Percentiles rank a stretch among this genome's conserved stretches.
These are phyloP conservation scores for Passer domesticus DNA, from an alignment of 2,113 vertebrate species.

Conservation along the genomic window DNA sequence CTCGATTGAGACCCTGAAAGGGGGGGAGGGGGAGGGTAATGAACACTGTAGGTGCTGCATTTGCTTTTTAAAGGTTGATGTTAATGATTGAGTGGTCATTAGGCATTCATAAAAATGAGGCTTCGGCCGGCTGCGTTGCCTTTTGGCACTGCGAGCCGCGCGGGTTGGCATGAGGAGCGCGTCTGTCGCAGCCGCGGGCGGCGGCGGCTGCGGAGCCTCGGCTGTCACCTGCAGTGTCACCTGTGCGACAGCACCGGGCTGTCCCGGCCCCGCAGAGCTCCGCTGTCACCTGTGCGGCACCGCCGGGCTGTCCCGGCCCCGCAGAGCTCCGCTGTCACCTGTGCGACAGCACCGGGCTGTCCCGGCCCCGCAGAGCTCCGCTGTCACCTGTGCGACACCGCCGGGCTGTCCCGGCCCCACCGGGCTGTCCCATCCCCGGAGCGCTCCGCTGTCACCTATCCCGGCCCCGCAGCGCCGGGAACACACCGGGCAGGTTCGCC, in stretches of 20 bases:
- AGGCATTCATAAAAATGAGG: not conserved
- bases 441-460: not conserved
- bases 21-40: slow-evolving; percentile 41
- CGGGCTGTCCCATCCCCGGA: not conserved
- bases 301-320: not conserved
- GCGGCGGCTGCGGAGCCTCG: no score
- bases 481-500: not conserved
- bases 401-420: not conserved
- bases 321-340: not conserved
- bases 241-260: not conserved
- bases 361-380: not conserved
- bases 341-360: not conserved
- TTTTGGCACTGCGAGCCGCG: not conserved
- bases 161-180: rapidly evolving
- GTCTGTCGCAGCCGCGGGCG: rapidly evolving
- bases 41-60: slow-evolving; percentile 49
- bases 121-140: not conserved
- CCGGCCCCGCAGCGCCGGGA: not conserved
- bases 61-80: slow-evolving; percentile 38
- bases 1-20: slow-evolving; percentile 50
- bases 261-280: not conserved
- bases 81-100: slow-evolving; percentile 34
- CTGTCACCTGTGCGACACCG: rapidly evolving
- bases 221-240: not conserved
- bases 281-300: not conserved